Evolutionary conservation across 2,888 invertebrate species (phyloP), one percentile per base, ranked within the genome.

Genomic region (Platynereis dumerilii): DNA sequence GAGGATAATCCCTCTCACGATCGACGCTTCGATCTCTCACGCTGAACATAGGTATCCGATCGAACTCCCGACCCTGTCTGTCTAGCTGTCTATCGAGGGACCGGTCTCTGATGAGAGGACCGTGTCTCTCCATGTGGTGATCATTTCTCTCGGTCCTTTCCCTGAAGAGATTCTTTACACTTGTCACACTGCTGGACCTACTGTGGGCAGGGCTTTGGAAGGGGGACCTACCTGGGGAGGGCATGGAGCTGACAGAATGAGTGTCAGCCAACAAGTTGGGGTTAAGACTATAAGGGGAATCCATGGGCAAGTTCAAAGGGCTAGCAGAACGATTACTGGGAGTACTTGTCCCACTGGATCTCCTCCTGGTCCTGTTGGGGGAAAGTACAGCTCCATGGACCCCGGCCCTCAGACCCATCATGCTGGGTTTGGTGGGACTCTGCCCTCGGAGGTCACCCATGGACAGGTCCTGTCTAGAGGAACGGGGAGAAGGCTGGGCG

Each of bases 21-120:
- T 91, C 91, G 58, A 88, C 84, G 72, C 89, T 88, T 79, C 90
- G 85, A 72, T 89, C 88, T 79, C 89, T 85, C 59, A 71, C 57
- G 28, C 55, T 65, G 15, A 57, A 44, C 2, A 27, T 12, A 2
- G 52, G 54, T n/a, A 58, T 28, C 39, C 27, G 34, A 27, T 59
- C 59, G 55, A 28, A 57, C 20, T 62, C 59, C 24, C 66, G 44
- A 22, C 66, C 56, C 20, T 68, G 64, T 15, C 68, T 54, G 27
- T 69, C 63, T 1, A 65, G 28, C 48, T 80, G 79, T 59, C 82
- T 76, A 58, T 84, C 84, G 64, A 84, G 75, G 44, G 82, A 80
- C 3, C 83, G 74, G 63, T 84, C 84, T 59, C 81, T 75, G 60
- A 72, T 66, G 44, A 66, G 54, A 24, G 48, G 28, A 10, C 58